Evolutionary conservation across 1,140 invertebrate species (phyloP).

Genomic region (Cephus cinctus): DNA sequence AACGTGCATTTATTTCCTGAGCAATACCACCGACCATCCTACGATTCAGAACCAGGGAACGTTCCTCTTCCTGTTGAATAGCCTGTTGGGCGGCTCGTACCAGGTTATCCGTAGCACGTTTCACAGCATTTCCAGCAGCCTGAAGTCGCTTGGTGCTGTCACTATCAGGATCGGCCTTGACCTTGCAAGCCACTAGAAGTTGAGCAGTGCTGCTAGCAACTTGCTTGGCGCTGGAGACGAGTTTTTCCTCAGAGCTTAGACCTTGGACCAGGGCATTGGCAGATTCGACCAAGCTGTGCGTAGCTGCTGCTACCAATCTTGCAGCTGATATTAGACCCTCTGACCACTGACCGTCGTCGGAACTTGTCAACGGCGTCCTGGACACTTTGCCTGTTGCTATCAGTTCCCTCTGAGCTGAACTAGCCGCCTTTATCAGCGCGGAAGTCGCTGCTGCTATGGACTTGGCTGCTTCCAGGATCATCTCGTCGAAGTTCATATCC

Average conservation of each 20-base stretch:
- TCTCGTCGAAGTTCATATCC: conserved; percentile 96
- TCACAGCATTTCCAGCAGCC: conserved; percentile 95
- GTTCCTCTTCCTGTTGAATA: conserved; percentile 88
- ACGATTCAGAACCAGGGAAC: conserved; percentile 84
- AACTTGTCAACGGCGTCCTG: conserved; percentile 73
- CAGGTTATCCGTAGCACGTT: conserved; percentile 95
- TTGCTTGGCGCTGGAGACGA: conserved; percentile 96
- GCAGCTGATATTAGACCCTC: conserved; percentile 97
- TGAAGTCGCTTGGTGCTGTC: conserved; percentile 91
- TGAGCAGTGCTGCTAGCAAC: conserved; percentile 97
- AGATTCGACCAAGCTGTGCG: conserved; percentile 95
- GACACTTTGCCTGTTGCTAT: conserved; percentile 80
- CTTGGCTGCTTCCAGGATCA: conserved; percentile 97
- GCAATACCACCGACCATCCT: conserved; percentile 92
- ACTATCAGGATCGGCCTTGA: conserved; percentile 95
- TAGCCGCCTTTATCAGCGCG: conserved; percentile 93
- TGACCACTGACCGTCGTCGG: conserved; percentile 98
- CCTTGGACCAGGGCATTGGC: conserved; percentile 97
- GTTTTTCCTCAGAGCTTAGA: conserved; percentile 89
- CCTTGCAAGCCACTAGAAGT: conserved; percentile 94
- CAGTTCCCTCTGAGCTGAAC: conserved; percentile 91
- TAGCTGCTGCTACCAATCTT: conserved; percentile 92
- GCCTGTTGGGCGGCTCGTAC: conserved; percentile 92
- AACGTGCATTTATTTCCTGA: conserved; percentile 86
- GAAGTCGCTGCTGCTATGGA: conserved; percentile 96